Base-by-base conservation (phyloP, 1,140 invertebrate genomes). In the Theocolax elegans region DNA sequence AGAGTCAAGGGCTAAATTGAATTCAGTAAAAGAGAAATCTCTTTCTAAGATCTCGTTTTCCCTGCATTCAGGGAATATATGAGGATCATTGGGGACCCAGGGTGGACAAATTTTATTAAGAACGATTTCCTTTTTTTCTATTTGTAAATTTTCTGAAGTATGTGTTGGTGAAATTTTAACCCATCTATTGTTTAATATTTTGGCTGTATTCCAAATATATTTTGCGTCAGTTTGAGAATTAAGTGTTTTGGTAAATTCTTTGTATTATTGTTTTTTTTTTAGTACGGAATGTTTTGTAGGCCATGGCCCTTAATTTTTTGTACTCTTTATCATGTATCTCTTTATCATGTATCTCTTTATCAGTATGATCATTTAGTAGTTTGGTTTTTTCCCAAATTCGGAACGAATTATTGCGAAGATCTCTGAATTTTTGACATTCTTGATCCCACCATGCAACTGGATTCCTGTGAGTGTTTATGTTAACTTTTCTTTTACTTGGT, bases 341-440 rank as follows among this genome's bases (percentile, higher is more conserved):
- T n/a, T n/a, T n/a, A n/a, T n/a, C n/a, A n/a, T n/a, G n/a, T n/a
- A n/a, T n/a, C n/a, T n/a, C n/a, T n/a, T n/a, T n/a, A n/a, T n/a
- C n/a, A n/a, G 72, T 72, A 2, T 42, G 21, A 21, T 72, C 71
- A 0, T 15, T 27, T 4, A 67, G 13, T 13, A 46, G 25, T 13
- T 46, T 21, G n/a, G 67, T 31, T 12, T 19, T 48, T 60, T 67
- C 25, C 71, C 71, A 75, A 67, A 71, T 71, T 46, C 70, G 72
- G n/a, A 29, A 68, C 12, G 35, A 35, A 3, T 48, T 53, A 49
- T 23, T 62, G 49, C 38, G 64, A n/a, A 64, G 13, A 46, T 31
- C 35, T 53, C 64, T 70, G 9, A 62, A 8, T 49, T 42, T 56
- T 3, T 71, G 13, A 38, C 71, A 75, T 9, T 75, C 71, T 0